Percentiles rank a stretch among this genome's conserved stretches.
These are phyloP conservation scores for Catharus ustulatus DNA, from an alignment of 2,797 vertebrate species.

Conservation along the genomic window DNA sequence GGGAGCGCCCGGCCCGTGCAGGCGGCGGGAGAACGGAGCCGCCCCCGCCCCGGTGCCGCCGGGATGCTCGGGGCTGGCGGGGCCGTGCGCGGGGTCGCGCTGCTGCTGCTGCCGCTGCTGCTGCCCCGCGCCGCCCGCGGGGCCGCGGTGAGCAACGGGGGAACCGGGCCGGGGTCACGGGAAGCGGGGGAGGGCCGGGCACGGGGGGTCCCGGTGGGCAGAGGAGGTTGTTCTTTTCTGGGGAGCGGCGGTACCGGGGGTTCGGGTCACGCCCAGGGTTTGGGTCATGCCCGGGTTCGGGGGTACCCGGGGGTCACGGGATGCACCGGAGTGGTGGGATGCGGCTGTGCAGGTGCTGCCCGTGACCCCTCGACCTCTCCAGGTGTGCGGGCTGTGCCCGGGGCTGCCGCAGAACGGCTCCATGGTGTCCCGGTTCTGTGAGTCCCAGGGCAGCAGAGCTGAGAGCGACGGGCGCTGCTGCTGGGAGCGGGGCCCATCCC, in stretches of 20 bases:
- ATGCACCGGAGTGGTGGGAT: too few species aligned
- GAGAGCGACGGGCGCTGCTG: conserved; percentile 28
- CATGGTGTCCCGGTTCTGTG: neutral
- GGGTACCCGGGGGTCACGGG: too few species aligned
- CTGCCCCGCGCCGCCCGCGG: neutral
- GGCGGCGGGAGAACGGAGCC: neutral
- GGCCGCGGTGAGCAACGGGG: neutral
- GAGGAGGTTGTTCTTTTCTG: neutral
- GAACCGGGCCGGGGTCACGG: neutral
- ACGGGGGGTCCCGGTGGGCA: neutral
- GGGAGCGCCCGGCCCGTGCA: neutral
- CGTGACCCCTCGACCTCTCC: too few species aligned
- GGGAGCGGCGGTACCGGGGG: neutral
- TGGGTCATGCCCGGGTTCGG: too few species aligned
- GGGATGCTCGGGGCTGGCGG: neutral
- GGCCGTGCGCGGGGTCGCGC: neutral
- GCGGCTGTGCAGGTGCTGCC: too few species aligned
- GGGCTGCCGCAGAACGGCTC: neutral
- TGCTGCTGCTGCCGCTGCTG: neutral
- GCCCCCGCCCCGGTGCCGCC: neutral
- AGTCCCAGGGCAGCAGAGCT: neutral
- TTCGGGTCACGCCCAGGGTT: neutral
- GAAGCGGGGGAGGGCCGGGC: neutral
- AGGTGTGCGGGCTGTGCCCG: neutral
- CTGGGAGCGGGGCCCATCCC: neutral